Conservation (phyloP, 1,140 invertebrate genomes). For the Lutraria rhynchaena region DNA sequence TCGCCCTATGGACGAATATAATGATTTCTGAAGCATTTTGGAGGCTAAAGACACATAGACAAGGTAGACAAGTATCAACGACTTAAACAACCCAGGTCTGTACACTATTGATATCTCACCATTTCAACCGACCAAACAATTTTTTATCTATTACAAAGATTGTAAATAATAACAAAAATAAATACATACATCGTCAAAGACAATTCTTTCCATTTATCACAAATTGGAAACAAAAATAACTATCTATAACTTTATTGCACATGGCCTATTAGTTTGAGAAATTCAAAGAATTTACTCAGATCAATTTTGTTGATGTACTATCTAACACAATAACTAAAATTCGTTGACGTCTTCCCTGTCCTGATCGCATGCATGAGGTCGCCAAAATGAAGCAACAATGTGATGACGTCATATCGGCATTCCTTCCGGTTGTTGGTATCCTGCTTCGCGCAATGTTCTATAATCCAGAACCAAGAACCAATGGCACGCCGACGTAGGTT, state of each 20-base stretch:
- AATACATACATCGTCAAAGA: constrained; percentile 54
- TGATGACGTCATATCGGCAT: constrained; percentile 23
- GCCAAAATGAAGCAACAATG: constrained; percentile 44
- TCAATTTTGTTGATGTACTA: no score
- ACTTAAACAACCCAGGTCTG: constrained; percentile 54
- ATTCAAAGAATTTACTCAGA: constrained; percentile 28
- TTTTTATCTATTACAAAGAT: not conserved
- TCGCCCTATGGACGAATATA: no score
- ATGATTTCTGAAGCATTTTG: constrained; percentile 14
- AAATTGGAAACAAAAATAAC: constrained; percentile 53
- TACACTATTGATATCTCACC: constrained; percentile 41
- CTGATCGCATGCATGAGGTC: constrained; percentile 36
- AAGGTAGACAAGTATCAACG: constrained; percentile 51
- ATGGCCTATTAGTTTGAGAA: constrained; percentile 55
- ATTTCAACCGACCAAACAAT: constrained; percentile 13
- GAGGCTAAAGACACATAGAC: constrained; percentile 12
- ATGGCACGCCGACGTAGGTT: constrained; percentile 19
- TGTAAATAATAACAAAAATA: constrained; percentile 56
- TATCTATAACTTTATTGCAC: constrained; percentile 59
- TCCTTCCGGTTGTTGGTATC: constrained; percentile 10
- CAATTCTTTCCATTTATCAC: constrained; percentile 45
- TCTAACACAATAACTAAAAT: no score
- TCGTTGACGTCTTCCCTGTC: constrained; percentile 35
- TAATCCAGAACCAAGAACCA: not conserved
- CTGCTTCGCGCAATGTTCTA: not conserved